A percentile compares a stretch with the other conserved stretches of the same genome.
phyloP scores from a whole-genome alignment of 1,140 invertebrate genomes.

The Atta colombica region DNA sequence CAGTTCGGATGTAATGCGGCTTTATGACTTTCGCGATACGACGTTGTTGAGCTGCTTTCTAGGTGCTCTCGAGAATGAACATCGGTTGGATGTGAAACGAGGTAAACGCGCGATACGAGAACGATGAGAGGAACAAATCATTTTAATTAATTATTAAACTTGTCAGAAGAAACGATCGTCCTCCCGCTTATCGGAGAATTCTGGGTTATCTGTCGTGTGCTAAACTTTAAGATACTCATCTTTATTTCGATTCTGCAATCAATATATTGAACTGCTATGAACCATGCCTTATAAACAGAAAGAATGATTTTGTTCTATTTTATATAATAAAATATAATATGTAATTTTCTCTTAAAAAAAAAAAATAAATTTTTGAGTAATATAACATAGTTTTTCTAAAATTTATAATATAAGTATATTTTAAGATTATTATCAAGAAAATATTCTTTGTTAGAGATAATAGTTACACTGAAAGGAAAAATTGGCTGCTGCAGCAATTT shows the following conservation, averaged over 20 bases:
- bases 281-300: constrained; percentile 27
- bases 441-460: too few relatives aligned
- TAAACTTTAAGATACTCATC: constrained; percentile 46
- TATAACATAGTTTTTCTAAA: too few relatives aligned
- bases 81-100: background rate
- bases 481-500: too few relatives aligned
- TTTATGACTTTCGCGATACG: constrained; percentile 61
- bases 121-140: constrained; percentile 4
- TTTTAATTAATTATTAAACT: constrained; percentile 65
- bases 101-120: background rate
- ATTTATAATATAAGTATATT: too few relatives aligned
- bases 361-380: too few relatives aligned
- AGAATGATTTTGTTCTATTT: too few relatives aligned
- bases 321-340: too few relatives aligned
- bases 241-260: constrained; percentile 43
- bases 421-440: too few relatives aligned
- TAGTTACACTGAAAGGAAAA: too few relatives aligned
- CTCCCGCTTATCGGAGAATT: constrained; percentile 28
- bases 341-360: too few relatives aligned
- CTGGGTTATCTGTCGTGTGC: background rate
- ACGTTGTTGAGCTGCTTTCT: constrained; percentile 37
- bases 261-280: constrained; percentile 14
- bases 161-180: constrained; percentile 31
- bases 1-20: constrained; percentile 62
- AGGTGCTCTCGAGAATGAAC: constrained; percentile 15